Evolutionary conservation across 1,140 invertebrate species (phyloP), one percentile per base, ranked within the genome.

Genomic region (Diuraphis noxia): DNA sequence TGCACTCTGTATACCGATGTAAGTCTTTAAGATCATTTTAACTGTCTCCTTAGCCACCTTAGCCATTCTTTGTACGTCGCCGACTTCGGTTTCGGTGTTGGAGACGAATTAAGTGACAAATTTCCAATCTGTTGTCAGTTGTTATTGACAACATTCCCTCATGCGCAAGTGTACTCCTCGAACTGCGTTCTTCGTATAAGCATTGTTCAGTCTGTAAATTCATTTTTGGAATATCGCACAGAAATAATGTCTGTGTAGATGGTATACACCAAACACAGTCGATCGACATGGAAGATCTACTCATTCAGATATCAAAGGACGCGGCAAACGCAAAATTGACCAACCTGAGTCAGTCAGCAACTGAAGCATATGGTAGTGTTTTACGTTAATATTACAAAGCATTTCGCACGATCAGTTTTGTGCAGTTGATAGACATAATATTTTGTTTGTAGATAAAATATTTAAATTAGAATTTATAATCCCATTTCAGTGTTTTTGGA

Each of bases 281-380:
- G 30, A 85, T 91, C 30, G 77, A 63, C 1, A 97, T 97, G 97
- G 97, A 97, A 95, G 96, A 97, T 95, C 94, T 97, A 93, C 94
- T 97, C 86, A 95, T 96, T 93, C 96, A 97, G 94, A 96, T 97
- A 92, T 95, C 96, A 92, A 97, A 96, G 94, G 97, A 97, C 94
- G 96, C 96, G 91, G 95, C 95, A 92, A 96, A 96, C 92, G 95
- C 95, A 23, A 97, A 97, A 94, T 94, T 97, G 93, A 95, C 95
- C 87, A 95, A 95, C 92, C 93, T 97, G 92, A 95, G 96, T 93
- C 96, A 97, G 95, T 95, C 96, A 92, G 96, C 96, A 93, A 96
- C 97, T 94, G 96, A 97, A 94, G 96, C 96, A 93, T 95, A 96
- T 93, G 96, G 97, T 97, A 94, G 95, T 94, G 92, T 63, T 93